Evolutionary conservation across 2,888 invertebrate genomes (phyloP).

Genomic region (Buathra laborator): DNA sequence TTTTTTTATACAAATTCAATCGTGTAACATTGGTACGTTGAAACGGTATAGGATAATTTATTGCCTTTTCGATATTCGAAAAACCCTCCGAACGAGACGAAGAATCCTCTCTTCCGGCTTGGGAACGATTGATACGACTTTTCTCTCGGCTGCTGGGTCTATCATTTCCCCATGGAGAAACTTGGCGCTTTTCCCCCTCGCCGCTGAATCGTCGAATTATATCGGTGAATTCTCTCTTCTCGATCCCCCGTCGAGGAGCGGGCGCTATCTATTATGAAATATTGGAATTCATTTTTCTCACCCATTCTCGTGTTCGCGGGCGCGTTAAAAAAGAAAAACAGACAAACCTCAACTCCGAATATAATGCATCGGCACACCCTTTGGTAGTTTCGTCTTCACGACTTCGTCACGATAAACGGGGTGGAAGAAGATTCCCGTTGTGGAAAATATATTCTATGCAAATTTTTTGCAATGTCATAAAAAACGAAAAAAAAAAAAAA

Average conservation of each 20-base stretch:
- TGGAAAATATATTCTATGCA: conserved; percentile 9
- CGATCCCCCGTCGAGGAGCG: not conserved
- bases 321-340: not conserved
- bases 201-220: conserved; percentile 59
- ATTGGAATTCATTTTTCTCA: conserved; percentile 54
- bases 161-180: conserved; percentile 34
- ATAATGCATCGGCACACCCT: conserved; percentile 46
- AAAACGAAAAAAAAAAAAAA: too few relatives aligned
- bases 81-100: conserved; percentile 20
- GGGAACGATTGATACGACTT: conserved; percentile 57
- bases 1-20: conserved; percentile 40
- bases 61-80: not conserved
- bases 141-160: conserved; percentile 23
- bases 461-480: not conserved
- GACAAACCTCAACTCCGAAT: not conserved
- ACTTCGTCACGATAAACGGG: conserved; percentile 39
- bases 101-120: conserved; percentile 3
- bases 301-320: conserved; percentile 9
- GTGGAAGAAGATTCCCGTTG: conserved; percentile 23
- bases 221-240: conserved; percentile 15
- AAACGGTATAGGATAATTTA: not conserved
- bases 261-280: conserved; percentile 46
- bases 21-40: conserved; percentile 4
- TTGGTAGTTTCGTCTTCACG: conserved; percentile 16
- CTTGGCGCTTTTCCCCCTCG: conserved; percentile 4